Evolutionary conservation across 2,113 vertebrate genomes (phyloP), one percentile per base, ranked within the genome.

Genomic region (Carollia perspicillata): DNA sequence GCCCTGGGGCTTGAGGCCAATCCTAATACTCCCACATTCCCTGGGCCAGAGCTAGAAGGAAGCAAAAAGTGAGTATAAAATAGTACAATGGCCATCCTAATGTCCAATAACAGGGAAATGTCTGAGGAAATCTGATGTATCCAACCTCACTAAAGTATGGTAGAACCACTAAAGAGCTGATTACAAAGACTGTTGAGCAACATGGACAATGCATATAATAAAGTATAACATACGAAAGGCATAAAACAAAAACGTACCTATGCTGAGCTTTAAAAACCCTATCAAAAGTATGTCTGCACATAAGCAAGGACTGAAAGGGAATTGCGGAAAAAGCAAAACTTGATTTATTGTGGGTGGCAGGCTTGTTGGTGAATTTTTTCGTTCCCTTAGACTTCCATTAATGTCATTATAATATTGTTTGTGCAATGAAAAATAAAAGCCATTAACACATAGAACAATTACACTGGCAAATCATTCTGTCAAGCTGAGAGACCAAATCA

Each of bases 321-420:
- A 77, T 33, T 92, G 69, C 69, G 44, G 66, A 85, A 78, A 95
- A 96, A 90, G 44, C 30, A 84, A 93, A 93, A 90, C 51, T 95
- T 83, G 74, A 81, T 85, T 75, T 55, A 80, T 88, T 80, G 65
- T 63, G 49, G 30, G 47, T 58, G 44, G 75, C 84, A 84, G 81
- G 26, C 71, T 94, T 74, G 33, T 37, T 66, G n/a, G 93, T 63
- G 69, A 66, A 47, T 93, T 93, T 94, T 93, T 93, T 84, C 84
- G 90, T 97, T 86, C 58, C 35, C 44, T 93, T 92, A 87, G 75
- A 84, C 72, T 68, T 93, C 60, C 44, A 69, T 88, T 96, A 88
- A 93, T 60, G 6, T 58, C 93, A 58, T 95, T 95, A 92, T 80
- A 95, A 94, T 65, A 40, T 69, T 92, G 49, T 94, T 96, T 94